Evolutionary conservation across 1,140 invertebrate genomes (phyloP), one percentile per base, ranked within the genome.

Genomic region (Ladona fulva): DNA sequence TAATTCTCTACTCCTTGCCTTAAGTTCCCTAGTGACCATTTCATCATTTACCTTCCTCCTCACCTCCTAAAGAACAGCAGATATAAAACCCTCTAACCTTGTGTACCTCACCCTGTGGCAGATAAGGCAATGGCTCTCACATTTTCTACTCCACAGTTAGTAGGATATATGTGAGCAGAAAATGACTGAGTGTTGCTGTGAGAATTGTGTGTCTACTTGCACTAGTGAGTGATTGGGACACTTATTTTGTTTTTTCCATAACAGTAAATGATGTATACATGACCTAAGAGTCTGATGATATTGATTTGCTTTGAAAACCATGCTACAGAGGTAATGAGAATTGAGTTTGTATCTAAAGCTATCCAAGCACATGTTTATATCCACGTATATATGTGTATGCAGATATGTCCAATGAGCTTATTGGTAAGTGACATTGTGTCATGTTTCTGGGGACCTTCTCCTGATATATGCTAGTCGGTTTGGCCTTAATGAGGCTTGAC

Each of bases 321-420:
- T 19, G n/a, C 52, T 22, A 66, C 52, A 66, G n/a, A 19, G 52
- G 52, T 66, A 6, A 66, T 66, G 52, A 66, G 52, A 66, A 66
- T 66, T 66, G 52, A 66, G 52, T 66, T 66, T 66, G 16, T 66
- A 66, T 66, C 52, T 66, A 66, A 66, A 19, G 52, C 52, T 66
- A 66, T 19, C 52, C n/a, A 66, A 66, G 52, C 52, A 66, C 52
- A 66, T 12, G n/a, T 66, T 66, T 66, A 3, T 66, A 66, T 66
- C 52, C 16, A 22, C 52, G 14, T 66, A 66, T 66, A 12, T 66
- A 66, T 66, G 52, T 66, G 52, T 66, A 66, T 66, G 52, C 52
- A 6, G 52, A 66, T 66, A 66, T 66, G 52, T 66, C 14, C 52
- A 66, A 22, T 66, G 52, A 66, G 52, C 52, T 66, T 66, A 66